Evolutionary conservation across 2,888 invertebrate species (phyloP).

Genomic region (Drosophila helvetica): DNA sequence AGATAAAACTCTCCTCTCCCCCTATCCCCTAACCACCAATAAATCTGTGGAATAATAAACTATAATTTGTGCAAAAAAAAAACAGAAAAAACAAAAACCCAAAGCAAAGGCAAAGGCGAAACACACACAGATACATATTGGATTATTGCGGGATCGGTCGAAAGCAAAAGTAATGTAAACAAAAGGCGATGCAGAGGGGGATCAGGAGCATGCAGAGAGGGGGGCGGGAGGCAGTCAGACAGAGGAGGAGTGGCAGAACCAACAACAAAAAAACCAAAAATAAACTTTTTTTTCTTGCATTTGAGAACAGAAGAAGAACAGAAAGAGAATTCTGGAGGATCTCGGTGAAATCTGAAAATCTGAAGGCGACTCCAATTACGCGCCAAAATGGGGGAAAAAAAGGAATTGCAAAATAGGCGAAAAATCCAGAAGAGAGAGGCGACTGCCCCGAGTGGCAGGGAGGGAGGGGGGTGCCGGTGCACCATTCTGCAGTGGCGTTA

Average conservation of each 20-base stretch:
- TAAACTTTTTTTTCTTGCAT: constrained; percentile 51
- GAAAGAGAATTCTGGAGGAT: constrained; percentile 1
- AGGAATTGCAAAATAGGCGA: constrained; percentile 54
- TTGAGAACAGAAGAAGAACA: constrained; percentile 29
- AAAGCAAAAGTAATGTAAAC: constrained; percentile 71
- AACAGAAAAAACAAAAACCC: constrained; percentile 28
- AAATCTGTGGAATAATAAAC: constrained; percentile 57
- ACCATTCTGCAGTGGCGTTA: constrained; percentile 14
- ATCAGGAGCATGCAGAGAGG: neutral
- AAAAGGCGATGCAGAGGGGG: constrained; percentile 37
- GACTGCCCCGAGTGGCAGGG: too few relatives aligned
- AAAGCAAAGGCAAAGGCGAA: neutral
- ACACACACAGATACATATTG: neutral
- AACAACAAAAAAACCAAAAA: constrained; percentile 54
- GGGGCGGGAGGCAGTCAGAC: constrained; percentile 1
- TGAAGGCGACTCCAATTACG: constrained; percentile 58
- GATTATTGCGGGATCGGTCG: constrained; percentile 27
- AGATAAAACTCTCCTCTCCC: constrained; percentile 35
- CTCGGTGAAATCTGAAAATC: neutral
- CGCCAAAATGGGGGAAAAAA: constrained; percentile 20
- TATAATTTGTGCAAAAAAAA: constrained; percentile 56
- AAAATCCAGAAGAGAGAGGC: constrained; percentile 19
- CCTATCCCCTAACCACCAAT: neutral
- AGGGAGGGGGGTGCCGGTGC: neutral
- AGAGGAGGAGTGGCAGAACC: constrained; percentile 4